Conservation (phyloP, 2,797 vertebrate species). For the Agapornis canus region DNA sequence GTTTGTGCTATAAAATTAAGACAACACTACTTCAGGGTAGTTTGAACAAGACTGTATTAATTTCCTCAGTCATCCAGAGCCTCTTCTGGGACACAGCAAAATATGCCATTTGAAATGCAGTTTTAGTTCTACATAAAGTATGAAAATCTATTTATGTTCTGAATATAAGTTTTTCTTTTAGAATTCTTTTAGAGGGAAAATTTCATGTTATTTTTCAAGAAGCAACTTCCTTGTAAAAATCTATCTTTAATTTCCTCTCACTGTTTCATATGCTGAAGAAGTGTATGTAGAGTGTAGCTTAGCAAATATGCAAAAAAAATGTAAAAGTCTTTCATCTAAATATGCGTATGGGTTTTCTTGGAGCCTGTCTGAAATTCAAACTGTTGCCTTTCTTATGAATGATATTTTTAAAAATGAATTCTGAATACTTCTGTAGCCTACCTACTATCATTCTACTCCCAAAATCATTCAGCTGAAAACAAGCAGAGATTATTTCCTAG, state of each 20-base stretch:
- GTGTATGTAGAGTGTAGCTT: background rate
- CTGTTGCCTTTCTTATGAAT: background rate
- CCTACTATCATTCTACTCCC: background rate
- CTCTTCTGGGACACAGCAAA: background rate
- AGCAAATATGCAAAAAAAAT: background rate
- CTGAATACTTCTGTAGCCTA: background rate
- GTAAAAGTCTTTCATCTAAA: background rate
- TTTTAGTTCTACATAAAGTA: background rate
- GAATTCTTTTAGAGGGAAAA: background rate
- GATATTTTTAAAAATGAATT: background rate
- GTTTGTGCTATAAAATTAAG: background rate
- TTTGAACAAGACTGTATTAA: background rate
- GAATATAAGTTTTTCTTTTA: background rate
- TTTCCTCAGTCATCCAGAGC: background rate
- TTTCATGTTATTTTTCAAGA: background rate
- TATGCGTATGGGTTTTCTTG: background rate
- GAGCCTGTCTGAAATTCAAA: background rate
- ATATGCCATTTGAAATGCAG: background rate
- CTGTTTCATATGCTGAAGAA: background rate
- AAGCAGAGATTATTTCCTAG: background rate
- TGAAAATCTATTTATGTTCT: background rate
- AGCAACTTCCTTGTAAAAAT: background rate
- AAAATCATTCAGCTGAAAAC: background rate
- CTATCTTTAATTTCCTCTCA: background rate
- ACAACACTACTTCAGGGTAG: background rate